phyloP scores from a whole-genome alignment of 2,113 vertebrate species.

The Stegostoma tigrinum region DNA sequence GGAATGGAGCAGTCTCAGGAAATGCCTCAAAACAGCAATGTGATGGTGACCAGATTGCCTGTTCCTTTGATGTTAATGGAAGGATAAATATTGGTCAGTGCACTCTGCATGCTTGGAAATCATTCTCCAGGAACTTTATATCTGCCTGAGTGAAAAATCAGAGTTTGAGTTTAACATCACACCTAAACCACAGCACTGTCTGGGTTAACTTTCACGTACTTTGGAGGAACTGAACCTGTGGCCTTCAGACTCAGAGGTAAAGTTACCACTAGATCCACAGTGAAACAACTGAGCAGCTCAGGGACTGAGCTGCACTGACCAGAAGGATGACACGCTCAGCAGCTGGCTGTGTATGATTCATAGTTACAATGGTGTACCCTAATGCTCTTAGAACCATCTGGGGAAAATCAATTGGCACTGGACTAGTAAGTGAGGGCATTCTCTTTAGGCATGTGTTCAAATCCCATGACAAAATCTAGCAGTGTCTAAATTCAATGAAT shows the following conservation, averaged over 20 bases:
- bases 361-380: neutral
- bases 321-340: neutral
- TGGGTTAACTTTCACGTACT: neutral
- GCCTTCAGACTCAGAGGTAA: neutral
- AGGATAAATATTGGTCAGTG: neutral
- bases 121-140: neutral
- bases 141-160: neutral
- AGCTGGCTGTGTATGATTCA: neutral
- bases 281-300: neutral
- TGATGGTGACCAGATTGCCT: neutral
- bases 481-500: too few relatives aligned
- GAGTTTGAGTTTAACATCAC: neutral
- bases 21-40: neutral
- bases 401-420: neutral
- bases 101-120: neutral
- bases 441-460: too few relatives aligned
- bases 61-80: too few relatives aligned
- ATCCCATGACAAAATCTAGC: too few relatives aligned
- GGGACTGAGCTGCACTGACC: too few relatives aligned
- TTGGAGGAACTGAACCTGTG: neutral
- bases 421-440: too few relatives aligned
- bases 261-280: neutral
- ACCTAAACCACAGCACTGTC: neutral
- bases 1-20: neutral
- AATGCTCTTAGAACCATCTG: too few relatives aligned